Evolutionary conservation across 2,888 invertebrate species (phyloP).

Genomic region (Phengaris arion): DNA sequence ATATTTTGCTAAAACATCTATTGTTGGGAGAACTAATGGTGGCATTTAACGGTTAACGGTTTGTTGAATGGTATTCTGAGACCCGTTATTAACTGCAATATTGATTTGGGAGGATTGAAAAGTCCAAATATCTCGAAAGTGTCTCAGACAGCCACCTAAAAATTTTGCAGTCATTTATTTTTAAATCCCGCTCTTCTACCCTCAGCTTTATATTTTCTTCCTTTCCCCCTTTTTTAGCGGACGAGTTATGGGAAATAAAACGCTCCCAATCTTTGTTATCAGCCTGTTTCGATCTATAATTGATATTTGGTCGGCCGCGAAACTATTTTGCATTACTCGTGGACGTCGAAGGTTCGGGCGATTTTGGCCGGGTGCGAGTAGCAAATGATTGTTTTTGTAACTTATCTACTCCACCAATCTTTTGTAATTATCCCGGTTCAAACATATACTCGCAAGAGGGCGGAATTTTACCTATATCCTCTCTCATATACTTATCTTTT

Average conservation of each 20-base stretch:
- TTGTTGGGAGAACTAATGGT: too few relatives aligned
- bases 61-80: too few relatives aligned
- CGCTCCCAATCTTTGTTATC: not conserved
- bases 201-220: not conserved
- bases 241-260: too few relatives aligned
- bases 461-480: too few relatives aligned
- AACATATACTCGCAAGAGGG: not conserved
- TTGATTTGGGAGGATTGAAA: too few relatives aligned
- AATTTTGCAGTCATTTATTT: constrained; percentile 10
- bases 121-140: too few relatives aligned
- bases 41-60: too few relatives aligned
- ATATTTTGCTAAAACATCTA: too few relatives aligned
- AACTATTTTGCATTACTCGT: not conserved
- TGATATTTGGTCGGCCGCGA: not conserved
- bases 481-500: constrained; percentile 5
- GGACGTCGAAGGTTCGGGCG: not conserved
- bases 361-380: constrained; percentile 3
- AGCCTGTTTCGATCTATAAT: too few relatives aligned
- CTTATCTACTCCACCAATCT: constrained; percentile 5
- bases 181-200: not conserved
- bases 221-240: not conserved
- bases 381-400: not conserved
- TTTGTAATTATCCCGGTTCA: constrained; percentile 1
- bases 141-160: not conserved
- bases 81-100: too few relatives aligned